phyloP scores from a whole-genome alignment of 2,888 invertebrate genomes.

The Heliconius cydno region DNA sequence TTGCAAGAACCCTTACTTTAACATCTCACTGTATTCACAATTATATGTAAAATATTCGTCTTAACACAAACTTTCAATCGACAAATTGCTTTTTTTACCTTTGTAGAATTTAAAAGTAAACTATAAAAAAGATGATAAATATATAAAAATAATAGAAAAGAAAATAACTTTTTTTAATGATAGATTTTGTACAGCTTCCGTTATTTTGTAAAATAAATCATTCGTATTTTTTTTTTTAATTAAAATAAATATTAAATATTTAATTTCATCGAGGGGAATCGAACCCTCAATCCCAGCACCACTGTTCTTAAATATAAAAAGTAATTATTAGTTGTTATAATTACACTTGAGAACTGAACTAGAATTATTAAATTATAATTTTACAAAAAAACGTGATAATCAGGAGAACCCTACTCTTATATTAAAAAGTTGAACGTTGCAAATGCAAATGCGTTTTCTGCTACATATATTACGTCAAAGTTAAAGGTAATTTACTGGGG shows the following conservation, averaged over 20 bases:
- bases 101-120: neutral
- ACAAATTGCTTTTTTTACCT: too few species aligned
- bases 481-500: slow-evolving; percentile 66
- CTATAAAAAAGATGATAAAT: neutral
- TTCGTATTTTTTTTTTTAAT: too few species aligned
- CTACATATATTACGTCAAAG: slow-evolving; percentile 55
- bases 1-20: slow-evolving; percentile 59
- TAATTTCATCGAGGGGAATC: too few species aligned
- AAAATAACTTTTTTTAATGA: neutral
- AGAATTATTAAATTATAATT: too few species aligned
- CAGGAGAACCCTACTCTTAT: neutral
- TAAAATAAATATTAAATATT: too few species aligned
- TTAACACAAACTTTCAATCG: neutral
- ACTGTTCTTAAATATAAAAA: too few species aligned
- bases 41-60: slow-evolving; percentile 49
- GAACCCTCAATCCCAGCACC: too few species aligned
- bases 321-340: too few species aligned
- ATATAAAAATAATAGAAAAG: neutral
- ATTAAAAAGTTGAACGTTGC: slow-evolving; percentile 8
- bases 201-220: too few species aligned
- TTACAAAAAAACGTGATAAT: neutral
- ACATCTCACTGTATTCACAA: slow-evolving; percentile 63
- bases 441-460: slow-evolving; percentile 58
- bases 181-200: too few species aligned
- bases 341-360: too few species aligned